Evolutionary conservation across 2,888 invertebrate species (phyloP), one percentile per base, ranked within the genome.

Genomic region (Cosmia pyralina): DNA sequence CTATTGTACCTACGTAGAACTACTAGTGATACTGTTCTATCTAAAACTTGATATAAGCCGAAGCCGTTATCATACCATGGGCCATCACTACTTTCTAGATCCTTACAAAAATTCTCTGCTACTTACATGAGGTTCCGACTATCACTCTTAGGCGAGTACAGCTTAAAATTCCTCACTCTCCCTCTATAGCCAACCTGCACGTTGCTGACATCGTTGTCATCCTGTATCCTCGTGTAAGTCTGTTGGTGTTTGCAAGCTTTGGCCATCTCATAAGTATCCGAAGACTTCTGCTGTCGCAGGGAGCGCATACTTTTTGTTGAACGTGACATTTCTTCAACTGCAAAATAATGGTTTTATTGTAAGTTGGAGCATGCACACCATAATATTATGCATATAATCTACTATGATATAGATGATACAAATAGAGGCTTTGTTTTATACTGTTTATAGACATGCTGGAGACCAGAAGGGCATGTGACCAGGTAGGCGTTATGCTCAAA

Each of bases 191-290:
- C 63, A 4, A 57, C 10, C 57, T 59, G 77, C 0, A 58, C 58
- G 7, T 63, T 71, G 4, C 59, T 71, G 8, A 53, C 64, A 4
- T 38, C 34, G 8, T 11, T 50, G 1, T 80, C 79, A 2, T 67
- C 19, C 19, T 67, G 69, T 38, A 34, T 28, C 0, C 81, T 67
- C 0, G 84, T 76, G 59, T 85, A 82, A 0, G 86, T 87, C 52
- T 87, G 89, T 38, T 87, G 75, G 19, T 87, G 77, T 34, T 85
- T 89, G 0, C 81, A 72, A 0, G 59, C 55, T 15, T 59, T 77
- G 57, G 48, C 8, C 34, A 74, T 22, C 0, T 69, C 68, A 8
- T 46, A 19, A 4, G 67, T 19, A 19, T 79, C 72, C 13, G 66
- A 28, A 7, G 59, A 69, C 4, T 59, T 48, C 7, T 83, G 80